phyloP scores from a whole-genome alignment of 2,113 vertebrate genomes.

The Mobula hypostoma region DNA sequence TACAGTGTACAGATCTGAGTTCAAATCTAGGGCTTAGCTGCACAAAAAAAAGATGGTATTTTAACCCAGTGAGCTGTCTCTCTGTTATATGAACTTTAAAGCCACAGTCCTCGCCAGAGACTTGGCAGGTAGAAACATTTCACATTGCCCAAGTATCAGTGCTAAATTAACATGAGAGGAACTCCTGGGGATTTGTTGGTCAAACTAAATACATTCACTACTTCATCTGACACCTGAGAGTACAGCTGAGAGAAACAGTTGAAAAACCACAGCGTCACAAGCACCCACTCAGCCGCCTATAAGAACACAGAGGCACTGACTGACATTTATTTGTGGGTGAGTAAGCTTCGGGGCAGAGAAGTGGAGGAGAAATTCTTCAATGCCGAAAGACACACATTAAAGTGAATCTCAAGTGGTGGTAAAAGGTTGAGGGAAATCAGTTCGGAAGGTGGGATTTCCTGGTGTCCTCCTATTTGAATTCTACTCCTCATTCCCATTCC shows the following conservation, averaged over 20 bases:
- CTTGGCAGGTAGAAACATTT: not conserved
- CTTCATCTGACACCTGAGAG: not conserved
- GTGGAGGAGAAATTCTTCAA: not conserved
- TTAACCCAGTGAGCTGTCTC: not conserved
- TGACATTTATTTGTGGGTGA: slow-evolving; percentile 21
- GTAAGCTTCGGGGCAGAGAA: not conserved
- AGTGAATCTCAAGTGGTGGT: no score
- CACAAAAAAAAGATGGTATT: no score
- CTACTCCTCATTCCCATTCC: no score
- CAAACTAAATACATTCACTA: not conserved
- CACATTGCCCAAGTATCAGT: not conserved
- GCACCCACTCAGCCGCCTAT: not conserved
- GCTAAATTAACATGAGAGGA: slow-evolving; percentile 8
- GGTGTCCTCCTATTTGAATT: no score
- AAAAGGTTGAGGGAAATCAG: no score
- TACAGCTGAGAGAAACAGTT: slow-evolving; percentile 1
- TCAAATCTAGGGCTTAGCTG: not conserved
- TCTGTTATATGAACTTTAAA: not conserved
- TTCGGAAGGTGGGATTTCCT: no score
- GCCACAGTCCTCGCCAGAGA: not conserved
- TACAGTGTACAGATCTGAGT: not conserved
- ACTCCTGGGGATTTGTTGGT: not conserved
- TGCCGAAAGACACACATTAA: no score
- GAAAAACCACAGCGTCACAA: slow-evolving; percentile 24
- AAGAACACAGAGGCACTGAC: not conserved